Percentiles rank a stretch among this genome's conserved stretches.
Evolutionary conservation across 2,113 vertebrate species (phyloP).

Genomic region (Sander lucioperca): DNA sequence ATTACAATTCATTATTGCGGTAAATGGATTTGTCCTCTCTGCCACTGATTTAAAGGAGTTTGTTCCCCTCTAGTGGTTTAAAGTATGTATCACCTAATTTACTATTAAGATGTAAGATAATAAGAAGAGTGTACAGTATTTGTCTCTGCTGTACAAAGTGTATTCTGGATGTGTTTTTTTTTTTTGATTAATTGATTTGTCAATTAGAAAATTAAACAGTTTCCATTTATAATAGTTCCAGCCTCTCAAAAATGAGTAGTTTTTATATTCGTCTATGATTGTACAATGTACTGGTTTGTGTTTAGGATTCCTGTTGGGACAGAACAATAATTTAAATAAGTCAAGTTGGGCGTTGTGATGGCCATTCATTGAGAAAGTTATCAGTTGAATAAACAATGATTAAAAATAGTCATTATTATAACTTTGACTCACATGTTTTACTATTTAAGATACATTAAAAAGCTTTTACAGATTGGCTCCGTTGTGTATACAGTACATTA

Average conservation of each 20-base stretch:
- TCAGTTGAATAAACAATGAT: neutral
- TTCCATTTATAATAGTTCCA: neutral
- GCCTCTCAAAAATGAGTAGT: neutral
- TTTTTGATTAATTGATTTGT: too few relatives aligned
- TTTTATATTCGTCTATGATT: too few relatives aligned
- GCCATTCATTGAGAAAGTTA: too few relatives aligned
- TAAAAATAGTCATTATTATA: neutral
- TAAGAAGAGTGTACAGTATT: too few relatives aligned
- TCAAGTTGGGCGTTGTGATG: neutral
- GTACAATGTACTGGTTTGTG: neutral
- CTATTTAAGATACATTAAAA: neutral
- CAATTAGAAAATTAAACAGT: too few relatives aligned
- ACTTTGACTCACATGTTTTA: neutral
- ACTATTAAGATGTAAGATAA: too few relatives aligned
- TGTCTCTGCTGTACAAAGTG: too few relatives aligned
- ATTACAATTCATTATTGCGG: neutral
- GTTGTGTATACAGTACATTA: too few relatives aligned
- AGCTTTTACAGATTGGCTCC: too few relatives aligned
- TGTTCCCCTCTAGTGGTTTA: conserved; percentile 60
- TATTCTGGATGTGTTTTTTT: too few relatives aligned
- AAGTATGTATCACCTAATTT: neutral
- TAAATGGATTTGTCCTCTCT: neutral
- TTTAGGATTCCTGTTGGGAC: neutral
- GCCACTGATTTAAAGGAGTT: neutral
- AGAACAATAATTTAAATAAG: neutral